Conservation (phyloP, 1,140 invertebrate species). For the Nautilus pompilius region DNA sequence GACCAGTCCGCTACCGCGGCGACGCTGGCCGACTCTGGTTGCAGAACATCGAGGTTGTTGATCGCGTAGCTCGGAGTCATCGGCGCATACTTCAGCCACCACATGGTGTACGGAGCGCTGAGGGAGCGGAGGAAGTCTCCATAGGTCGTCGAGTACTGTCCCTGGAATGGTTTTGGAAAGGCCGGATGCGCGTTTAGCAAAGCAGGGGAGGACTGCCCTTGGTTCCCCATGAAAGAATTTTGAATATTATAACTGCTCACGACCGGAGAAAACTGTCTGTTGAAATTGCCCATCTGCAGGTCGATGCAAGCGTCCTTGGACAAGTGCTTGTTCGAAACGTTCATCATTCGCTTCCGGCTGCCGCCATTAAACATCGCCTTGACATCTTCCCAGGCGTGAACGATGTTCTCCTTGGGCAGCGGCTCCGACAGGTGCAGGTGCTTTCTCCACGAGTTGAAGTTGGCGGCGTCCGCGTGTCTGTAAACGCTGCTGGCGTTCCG, state of each 20-base stretch:
- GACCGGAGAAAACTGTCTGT: neutral
- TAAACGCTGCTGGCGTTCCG: conserved; percentile 75
- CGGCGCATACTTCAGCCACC: conserved; percentile 7
- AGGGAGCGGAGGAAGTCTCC: conserved; percentile 30
- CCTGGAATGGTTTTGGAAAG: conserved; percentile 11
- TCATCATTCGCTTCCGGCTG: conserved; percentile 75
- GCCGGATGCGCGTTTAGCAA: conserved; percentile 8
- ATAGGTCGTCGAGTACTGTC: conserved; percentile 16
- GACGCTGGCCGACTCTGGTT: no score
- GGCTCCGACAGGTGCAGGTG: conserved; percentile 71
- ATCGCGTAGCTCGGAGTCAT: neutral
- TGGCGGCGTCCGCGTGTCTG: conserved; percentile 92
- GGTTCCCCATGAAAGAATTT: neutral
- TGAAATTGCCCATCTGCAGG: conserved; percentile 6
- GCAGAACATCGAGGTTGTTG: no score
- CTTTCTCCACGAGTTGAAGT: conserved; percentile 95
- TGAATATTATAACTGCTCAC: neutral
- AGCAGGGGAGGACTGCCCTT: neutral
- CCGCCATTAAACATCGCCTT: conserved; percentile 99
- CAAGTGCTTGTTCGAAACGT: conserved; percentile 1
- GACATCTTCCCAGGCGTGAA: conserved; percentile 76
- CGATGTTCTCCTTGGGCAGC: conserved; percentile 34
- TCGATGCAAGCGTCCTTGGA: neutral
- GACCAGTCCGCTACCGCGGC: no score
- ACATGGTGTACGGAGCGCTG: conserved; percentile 28